phyloP scores from a whole-genome alignment of 1,140 invertebrate genomes.

The Araneus ventricosus region DNA sequence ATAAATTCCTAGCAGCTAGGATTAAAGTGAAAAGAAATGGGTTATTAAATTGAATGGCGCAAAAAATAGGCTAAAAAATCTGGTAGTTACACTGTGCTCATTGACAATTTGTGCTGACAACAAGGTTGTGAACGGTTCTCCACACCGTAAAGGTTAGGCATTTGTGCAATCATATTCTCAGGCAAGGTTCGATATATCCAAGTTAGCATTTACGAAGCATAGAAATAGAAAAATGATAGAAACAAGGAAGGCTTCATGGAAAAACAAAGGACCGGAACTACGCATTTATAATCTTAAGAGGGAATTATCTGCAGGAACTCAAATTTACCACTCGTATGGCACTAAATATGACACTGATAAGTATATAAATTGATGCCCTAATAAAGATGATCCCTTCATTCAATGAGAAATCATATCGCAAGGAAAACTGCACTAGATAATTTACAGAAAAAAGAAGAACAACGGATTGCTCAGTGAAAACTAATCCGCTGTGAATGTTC shows the following conservation, averaged over 20 bases:
- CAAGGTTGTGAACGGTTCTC: constrained; percentile 20
- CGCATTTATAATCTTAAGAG: constrained; percentile 40
- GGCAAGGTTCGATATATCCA: constrained; percentile 28
- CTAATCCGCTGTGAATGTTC: constrained; percentile 50
- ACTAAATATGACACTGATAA: constrained; percentile 76
- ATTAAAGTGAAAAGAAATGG: constrained; percentile 21
- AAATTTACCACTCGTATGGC: constrained; percentile 74
- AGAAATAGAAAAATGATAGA: constrained; percentile 61
- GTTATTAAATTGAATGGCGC: no score
- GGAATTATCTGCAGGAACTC: constrained; percentile 70
- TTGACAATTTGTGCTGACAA: constrained; percentile 71
- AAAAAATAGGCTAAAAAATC: constrained; percentile 43
- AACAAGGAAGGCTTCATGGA: constrained; percentile 46
- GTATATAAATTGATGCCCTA: constrained; percentile 75
- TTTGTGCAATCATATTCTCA: constrained; percentile 56
- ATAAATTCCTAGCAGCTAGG: background rate
- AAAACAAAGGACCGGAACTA: constrained; percentile 56
- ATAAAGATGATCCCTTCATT: constrained; percentile 75
- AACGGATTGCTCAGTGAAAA: constrained; percentile 40
- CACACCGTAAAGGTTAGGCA: constrained; percentile 73
- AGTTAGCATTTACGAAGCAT: constrained; percentile 66
- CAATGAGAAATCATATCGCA: constrained; percentile 71
- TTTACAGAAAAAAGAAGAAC: constrained; percentile 73
- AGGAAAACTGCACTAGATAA: constrained; percentile 69
- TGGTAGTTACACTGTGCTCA: constrained; percentile 64